Evolutionary conservation across 2,113 vertebrate genomes (phyloP).

Genomic region (Baryphthengus martii): DNA sequence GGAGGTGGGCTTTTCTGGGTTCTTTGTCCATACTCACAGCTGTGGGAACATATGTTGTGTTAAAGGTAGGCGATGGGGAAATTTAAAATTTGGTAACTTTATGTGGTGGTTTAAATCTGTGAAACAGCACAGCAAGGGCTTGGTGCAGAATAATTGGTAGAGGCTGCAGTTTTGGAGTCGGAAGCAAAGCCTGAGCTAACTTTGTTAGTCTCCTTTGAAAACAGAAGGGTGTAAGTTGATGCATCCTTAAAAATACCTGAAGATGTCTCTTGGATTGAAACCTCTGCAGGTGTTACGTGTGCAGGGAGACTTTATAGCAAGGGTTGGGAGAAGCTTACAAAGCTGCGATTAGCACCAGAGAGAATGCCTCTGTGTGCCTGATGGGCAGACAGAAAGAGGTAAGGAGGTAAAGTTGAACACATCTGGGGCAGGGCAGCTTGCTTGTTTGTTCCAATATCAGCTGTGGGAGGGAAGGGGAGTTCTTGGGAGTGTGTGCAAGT

Average conservation of each 20-base stretch:
- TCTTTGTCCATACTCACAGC: background rate
- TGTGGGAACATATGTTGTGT: background rate
- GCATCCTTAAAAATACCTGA: background rate
- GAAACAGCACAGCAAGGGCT: background rate
- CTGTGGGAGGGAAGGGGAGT: background rate
- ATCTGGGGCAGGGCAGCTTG: background rate
- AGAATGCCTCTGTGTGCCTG: background rate
- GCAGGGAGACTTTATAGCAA: background rate
- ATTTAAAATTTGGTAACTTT: background rate
- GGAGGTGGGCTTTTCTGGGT: background rate
- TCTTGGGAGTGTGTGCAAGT: background rate
- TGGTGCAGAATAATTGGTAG: background rate
- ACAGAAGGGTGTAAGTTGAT: background rate
- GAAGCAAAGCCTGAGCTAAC: background rate
- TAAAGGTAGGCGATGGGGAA: background rate
- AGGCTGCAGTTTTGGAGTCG: background rate
- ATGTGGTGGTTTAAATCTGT: background rate
- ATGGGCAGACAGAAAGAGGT: background rate
- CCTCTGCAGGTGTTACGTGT: background rate
- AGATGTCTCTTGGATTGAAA: background rate
- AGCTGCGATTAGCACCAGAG: background rate
- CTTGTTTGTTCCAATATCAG: background rate
- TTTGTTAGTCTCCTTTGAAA: background rate
- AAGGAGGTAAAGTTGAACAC: background rate
- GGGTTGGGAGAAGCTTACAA: background rate